These are phyloP conservation scores for Lepidothrix coronata DNA, from an alignment of 2,113 vertebrate species.

Conservation along the genomic window DNA sequence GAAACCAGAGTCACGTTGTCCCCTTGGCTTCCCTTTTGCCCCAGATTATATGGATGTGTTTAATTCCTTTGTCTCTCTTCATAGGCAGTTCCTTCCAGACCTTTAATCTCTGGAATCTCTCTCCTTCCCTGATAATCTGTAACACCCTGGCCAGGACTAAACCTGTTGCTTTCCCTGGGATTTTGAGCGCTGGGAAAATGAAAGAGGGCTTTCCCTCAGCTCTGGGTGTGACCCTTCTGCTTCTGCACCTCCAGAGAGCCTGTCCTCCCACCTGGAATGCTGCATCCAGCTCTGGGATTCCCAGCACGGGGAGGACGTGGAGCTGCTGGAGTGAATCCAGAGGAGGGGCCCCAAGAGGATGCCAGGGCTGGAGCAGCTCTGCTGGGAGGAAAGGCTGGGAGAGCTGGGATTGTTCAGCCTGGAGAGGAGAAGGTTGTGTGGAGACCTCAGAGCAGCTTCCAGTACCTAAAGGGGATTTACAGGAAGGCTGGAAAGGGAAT, in stretches of 20 bases:
- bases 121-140: neutral
- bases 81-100: slow-evolving; percentile 19
- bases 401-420: neutral
- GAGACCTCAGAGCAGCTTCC: neutral
- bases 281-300: neutral
- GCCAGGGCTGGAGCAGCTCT: neutral
- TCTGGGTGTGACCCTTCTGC: neutral
- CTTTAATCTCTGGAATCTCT: slow-evolving; percentile 29
- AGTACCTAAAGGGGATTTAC: neutral
- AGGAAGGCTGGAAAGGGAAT: neutral
- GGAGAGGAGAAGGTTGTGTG: neutral
- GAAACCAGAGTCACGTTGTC: neutral
- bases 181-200: neutral
- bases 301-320: neutral
- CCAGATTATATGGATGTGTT: slow-evolving; percentile 8
- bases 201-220: neutral
- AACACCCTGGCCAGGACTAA: neutral
- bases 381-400: neutral
- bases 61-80: slow-evolving; percentile 53
- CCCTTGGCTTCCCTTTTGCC: neutral
- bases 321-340: neutral
- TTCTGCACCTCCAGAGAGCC: neutral
- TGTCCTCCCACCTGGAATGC: neutral
- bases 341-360: neutral
- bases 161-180: neutral